phyloP scores from a whole-genome alignment of 2,113 vertebrate genomes.

The Halcyon malimbica region DNA sequence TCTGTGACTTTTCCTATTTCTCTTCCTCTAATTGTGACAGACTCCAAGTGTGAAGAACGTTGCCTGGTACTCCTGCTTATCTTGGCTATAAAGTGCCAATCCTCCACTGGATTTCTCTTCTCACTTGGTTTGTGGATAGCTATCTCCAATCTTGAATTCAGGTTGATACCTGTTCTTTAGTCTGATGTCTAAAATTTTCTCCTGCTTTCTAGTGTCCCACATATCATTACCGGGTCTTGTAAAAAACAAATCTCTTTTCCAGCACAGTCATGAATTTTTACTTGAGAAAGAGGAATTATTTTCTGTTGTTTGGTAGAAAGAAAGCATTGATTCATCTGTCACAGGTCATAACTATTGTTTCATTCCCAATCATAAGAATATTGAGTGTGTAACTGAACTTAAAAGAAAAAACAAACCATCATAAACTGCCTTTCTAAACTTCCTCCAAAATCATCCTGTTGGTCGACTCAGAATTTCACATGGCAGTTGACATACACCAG shows the following conservation, averaged over 20 bases:
- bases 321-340: not conserved
- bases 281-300: constrained; percentile 4
- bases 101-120: not conserved
- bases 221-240: not conserved
- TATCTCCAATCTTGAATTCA: not conserved
- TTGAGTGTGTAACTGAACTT: not conserved
- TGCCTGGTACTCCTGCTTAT: not conserved
- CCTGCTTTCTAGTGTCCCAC: not conserved
- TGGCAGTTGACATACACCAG: not conserved
- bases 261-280: not conserved
- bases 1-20: not conserved
- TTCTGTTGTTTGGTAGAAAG: constrained; percentile 15
- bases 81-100: not conserved
- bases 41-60: not conserved
- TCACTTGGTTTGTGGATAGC: not conserved
- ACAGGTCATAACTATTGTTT: constrained; percentile 36
- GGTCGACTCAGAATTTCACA: not conserved
- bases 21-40: not conserved
- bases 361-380: not conserved
- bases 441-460: not conserved
- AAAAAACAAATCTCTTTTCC: constrained; percentile 20
- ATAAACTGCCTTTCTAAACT: not conserved
- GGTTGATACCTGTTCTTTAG: not conserved
- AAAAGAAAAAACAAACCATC: not conserved
- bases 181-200: not conserved